Conservation (phyloP, 2,797 vertebrate genomes). For the Lithobates pipiens region DNA sequence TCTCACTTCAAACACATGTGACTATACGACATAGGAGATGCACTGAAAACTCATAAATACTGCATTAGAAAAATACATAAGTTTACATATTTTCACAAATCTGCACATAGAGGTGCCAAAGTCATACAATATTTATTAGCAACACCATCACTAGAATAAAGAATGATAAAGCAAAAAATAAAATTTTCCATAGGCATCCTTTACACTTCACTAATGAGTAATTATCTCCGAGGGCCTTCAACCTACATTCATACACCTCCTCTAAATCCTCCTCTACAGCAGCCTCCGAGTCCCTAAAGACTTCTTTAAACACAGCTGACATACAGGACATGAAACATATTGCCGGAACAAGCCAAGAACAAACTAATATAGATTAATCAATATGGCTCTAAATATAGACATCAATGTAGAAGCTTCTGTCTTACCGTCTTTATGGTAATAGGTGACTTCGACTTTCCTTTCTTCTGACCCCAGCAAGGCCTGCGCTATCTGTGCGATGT, state of each 20-base stretch:
- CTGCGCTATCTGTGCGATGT: constrained; percentile 90
- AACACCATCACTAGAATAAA: neutral
- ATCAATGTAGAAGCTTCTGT: constrained; percentile 55
- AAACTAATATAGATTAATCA: constrained; percentile 31
- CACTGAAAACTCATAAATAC: neutral
- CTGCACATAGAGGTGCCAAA: neutral
- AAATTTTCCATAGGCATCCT: neutral
- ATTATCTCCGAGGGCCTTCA: neutral
- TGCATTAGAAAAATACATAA: neutral
- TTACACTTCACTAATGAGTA: neutral
- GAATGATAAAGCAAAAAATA: neutral
- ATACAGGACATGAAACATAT: constrained; percentile 10
- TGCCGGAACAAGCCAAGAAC: constrained; percentile 3
- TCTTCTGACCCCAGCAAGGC: constrained; percentile 94
- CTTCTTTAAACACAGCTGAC: neutral
- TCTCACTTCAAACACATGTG: neutral
- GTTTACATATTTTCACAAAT: neutral
- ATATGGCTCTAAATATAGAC: constrained; percentile 22
- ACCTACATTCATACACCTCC: constrained; percentile 5
- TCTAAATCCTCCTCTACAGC: neutral
- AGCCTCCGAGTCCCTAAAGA: neutral
- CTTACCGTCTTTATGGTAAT: constrained; percentile 98
- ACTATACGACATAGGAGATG: neutral
- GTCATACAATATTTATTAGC: neutral
- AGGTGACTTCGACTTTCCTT: constrained; percentile 95